Evolutionary conservation across 2,797 vertebrate species (phyloP), one percentile per base, ranked within the genome.

Genomic region (Busarellus nigricollis): DNA sequence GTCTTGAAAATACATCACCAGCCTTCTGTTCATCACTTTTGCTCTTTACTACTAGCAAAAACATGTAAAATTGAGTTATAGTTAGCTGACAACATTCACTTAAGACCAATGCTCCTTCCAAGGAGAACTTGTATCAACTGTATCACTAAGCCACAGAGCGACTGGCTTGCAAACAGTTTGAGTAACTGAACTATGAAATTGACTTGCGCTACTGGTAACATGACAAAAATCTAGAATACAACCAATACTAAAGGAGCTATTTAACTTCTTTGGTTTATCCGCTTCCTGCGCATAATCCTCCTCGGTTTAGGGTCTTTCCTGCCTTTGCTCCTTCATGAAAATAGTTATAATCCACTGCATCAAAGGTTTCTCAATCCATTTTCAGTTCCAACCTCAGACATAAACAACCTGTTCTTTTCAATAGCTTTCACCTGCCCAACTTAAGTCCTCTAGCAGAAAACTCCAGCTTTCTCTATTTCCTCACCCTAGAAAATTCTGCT

Each of bases 351-450:
- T 15, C n/a, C 10, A 29, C 35, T 42, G 31, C 26, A 49, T 24
- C 67, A 50, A 50, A 45, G 9, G 14, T n/a, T 78, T 49, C 58
- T 55, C 16, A 29, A 55, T 7, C 11, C 21, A 38, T 66, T 93
- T 81, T 69, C 33, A 25, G 8, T 19, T 87, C 44, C 29, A 33
- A 25, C 24, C 20, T 74, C 37, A 65, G 50, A 25, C 31, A 20
- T 10, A 2, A 89, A 5, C 4, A 5, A 13, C 12, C 10, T 0
- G 0, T 29, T 69, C 20, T 67, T 59, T 67, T 50, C 42, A 40
- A 47, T 0, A 74, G 9, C 31, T 73, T 73, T 44, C 18, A 86
- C 9, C 37, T 80, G 52, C 25, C 72, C 55, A 86, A 6, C 21
- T 79, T n/a, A 29, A 58, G 9, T 35, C 29, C 20, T 77, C 13